Evolutionary conservation across 2,113 vertebrate species (phyloP).

Genomic region (Aldabrachelys gigantea): DNA sequence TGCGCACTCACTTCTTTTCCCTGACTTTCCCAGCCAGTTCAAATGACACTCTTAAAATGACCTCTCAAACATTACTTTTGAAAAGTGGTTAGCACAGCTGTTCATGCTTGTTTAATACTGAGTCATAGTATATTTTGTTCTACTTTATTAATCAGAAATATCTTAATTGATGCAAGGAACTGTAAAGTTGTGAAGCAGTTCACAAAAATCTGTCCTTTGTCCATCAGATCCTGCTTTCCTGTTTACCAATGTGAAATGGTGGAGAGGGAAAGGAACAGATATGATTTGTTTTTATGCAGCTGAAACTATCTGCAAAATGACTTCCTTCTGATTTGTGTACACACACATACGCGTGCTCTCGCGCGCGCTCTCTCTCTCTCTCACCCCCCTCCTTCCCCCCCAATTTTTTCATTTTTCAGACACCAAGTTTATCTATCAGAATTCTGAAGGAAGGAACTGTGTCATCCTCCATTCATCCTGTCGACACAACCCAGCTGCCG

Average conservation of each 20-base stretch:
- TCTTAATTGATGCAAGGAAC: conserved; percentile 33
- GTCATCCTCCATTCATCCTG: conserved; percentile 81
- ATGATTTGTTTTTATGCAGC: conserved; percentile 65
- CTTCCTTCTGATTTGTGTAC: conserved; percentile 71
- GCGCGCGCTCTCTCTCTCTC: too few relatives aligned
- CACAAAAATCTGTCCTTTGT: conserved; percentile 18
- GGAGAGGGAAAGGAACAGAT: conserved; percentile 41
- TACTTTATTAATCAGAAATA: background rate
- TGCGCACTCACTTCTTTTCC: background rate
- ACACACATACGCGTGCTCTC: background rate
- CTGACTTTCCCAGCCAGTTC: background rate
- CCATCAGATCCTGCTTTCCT: conserved; percentile 71
- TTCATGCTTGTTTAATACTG: background rate
- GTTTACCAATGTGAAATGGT: conserved; percentile 59
- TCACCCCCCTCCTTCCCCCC: background rate
- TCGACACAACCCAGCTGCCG: conserved; percentile 47
- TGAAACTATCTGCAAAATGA: conserved; percentile 64
- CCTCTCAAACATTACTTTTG: background rate
- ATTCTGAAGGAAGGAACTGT: conserved; percentile 79
- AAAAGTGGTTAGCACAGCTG: background rate
- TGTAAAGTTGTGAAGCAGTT: background rate
- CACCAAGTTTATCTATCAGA: conserved; percentile 50
- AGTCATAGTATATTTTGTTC: background rate
- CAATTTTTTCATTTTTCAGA: conserved; percentile 59
- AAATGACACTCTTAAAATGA: background rate